Conservation (phyloP, 2,888 invertebrate species). For the Eupeodes luniger region DNA sequence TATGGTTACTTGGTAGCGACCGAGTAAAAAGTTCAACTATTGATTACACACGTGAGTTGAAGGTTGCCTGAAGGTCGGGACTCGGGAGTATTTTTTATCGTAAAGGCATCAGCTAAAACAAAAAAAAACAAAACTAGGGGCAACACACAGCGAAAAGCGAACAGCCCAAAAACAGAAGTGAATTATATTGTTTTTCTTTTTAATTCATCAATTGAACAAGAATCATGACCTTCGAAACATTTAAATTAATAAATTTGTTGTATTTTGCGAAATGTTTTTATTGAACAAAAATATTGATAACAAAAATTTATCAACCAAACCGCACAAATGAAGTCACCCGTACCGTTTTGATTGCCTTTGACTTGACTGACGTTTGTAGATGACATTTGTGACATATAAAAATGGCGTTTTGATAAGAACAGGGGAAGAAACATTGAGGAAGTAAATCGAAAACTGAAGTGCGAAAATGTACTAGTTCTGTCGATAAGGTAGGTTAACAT, state of each 20-base stretch:
- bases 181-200: background rate
- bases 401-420: constrained; percentile 55
- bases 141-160: background rate
- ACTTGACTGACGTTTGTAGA: constrained; percentile 41
- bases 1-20: constrained; percentile 68
- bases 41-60: constrained; percentile 82
- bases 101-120: constrained; percentile 23
- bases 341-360: background rate
- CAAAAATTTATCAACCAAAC: constrained; percentile 46
- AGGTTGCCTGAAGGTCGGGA: constrained; percentile 84
- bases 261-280: background rate
- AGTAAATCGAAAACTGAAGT: background rate
- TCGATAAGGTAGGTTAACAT: constrained; percentile 25
- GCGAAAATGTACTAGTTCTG: constrained; percentile 44
- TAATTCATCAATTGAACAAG: constrained; percentile 8
- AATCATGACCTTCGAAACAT: background rate
- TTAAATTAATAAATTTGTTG: background rate
- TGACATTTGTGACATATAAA: constrained; percentile 50
- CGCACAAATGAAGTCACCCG: constrained; percentile 50
- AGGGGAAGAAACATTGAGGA: constrained; percentile 29
- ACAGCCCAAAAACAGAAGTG: background rate
- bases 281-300: constrained; percentile 64
- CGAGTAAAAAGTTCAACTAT: constrained; percentile 76
- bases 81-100: constrained; percentile 27
- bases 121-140: background rate